Evolutionary conservation across 1,140 invertebrate species (phyloP).

Genomic region (Aphis craccivora): DNA sequence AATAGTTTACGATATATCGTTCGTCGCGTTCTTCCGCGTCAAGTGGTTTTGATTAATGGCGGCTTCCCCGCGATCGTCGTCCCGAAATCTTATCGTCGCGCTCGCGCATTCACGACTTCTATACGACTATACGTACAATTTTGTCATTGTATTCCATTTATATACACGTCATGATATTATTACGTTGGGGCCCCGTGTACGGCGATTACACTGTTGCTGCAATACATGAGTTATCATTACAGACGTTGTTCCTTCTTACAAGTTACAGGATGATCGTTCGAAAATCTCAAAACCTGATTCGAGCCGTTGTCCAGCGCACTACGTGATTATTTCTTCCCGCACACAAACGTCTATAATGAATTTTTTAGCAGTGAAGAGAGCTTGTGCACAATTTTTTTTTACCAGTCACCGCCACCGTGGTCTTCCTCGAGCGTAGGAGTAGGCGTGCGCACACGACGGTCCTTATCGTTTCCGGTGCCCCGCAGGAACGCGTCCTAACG

Average conservation of each 20-base stretch:
- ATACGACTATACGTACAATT: too few species aligned
- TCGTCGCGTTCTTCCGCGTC: neutral
- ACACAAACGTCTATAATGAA: neutral
- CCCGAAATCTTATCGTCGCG: slow-evolving; percentile 19
- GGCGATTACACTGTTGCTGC: neutral
- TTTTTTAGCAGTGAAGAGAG: neutral
- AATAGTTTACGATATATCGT: too few species aligned
- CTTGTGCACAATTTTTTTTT: slow-evolving; percentile 6
- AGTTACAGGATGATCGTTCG: neutral
- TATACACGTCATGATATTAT: neutral
- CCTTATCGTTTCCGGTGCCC: neutral
- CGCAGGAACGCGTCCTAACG: neutral
- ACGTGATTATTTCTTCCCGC: neutral
- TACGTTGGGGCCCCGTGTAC: neutral
- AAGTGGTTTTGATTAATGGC: slow-evolving; percentile 43
- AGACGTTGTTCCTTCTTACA: neutral
- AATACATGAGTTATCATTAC: neutral
- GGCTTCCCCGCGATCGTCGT: neutral
- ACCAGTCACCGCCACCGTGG: neutral
- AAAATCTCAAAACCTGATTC: slow-evolving; percentile 36
- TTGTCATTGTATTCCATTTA: neutral
- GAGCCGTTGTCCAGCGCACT: neutral
- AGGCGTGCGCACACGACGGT: neutral
- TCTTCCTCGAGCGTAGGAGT: neutral
- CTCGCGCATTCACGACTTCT: neutral